phyloP scores from a whole-genome alignment of 2,888 invertebrate genomes.

The Myopa tessellatipennis region DNA sequence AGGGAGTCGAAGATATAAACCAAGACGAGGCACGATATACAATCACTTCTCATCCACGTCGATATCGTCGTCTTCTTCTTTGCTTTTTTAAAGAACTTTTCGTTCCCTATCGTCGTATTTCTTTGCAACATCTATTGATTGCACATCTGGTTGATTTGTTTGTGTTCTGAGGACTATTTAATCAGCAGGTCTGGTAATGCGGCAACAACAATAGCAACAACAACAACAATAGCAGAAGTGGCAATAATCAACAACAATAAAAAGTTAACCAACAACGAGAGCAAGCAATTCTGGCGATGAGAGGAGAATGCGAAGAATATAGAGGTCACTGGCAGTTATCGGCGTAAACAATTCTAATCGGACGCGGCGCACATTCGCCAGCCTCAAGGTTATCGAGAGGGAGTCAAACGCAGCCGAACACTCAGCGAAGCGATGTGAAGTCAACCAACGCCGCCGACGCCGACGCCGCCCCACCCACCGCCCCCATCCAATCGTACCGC shows the following conservation, averaged over 20 bases:
- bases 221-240: neutral
- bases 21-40: too few species aligned
- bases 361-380: conserved; percentile 39
- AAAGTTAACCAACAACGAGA: neutral
- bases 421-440: neutral
- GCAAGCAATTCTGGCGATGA: conserved; percentile 18
- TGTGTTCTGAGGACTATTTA: too few species aligned
- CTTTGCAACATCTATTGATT: too few species aligned
- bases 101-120: too few species aligned
- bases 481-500: too few species aligned
- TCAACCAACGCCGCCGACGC: neutral
- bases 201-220: neutral
- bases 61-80: too few species aligned
- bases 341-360: conserved; percentile 50
- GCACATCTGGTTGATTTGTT: too few species aligned
- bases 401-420: conserved; percentile 9
- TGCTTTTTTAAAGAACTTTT: too few species aligned
- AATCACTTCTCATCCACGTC: too few species aligned
- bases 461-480: too few species aligned
- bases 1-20: too few species aligned
- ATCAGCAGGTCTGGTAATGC: neutral
- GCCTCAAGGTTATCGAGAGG: conserved; percentile 50
- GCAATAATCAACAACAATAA: conserved; percentile 6
- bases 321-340: conserved; percentile 53
- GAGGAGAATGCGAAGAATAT: conserved; percentile 38